phyloP scores from a whole-genome alignment of 2,888 invertebrate genomes.

The Antheraea yamamai region DNA sequence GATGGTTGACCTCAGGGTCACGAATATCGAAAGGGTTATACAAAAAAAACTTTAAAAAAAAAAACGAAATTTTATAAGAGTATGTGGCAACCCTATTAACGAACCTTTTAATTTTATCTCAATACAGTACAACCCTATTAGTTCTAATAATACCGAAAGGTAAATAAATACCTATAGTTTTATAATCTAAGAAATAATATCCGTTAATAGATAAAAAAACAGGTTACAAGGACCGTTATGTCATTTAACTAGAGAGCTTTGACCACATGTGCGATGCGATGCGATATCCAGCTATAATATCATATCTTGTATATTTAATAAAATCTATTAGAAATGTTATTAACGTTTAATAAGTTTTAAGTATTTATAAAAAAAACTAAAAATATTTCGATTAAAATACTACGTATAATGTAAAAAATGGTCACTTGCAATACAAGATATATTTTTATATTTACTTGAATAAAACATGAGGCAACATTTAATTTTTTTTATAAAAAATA shows the following conservation, averaged over 20 bases:
- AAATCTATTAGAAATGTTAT: too few relatives aligned
- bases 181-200: conserved; percentile 24
- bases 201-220: conserved; percentile 14
- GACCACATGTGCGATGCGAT: background rate
- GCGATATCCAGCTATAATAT: background rate
- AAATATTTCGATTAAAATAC: too few relatives aligned
- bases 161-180: conserved; percentile 30
- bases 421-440: too few relatives aligned
- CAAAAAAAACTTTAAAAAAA: background rate
- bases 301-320: background rate
- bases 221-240: background rate
- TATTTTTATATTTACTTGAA: too few relatives aligned
- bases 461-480: too few relatives aligned
- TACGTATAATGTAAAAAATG: too few relatives aligned
- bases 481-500: too few relatives aligned
- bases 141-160: conserved; percentile 32
- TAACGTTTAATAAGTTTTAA: too few relatives aligned
- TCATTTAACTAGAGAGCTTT: conserved; percentile 9
- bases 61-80: background rate
- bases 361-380: too few relatives aligned
- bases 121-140: conserved; percentile 30
- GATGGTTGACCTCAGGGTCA: background rate
- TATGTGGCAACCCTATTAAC: background rate
- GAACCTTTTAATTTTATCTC: background rate
- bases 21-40: background rate